These are phyloP conservation scores for Pteronura brasiliensis DNA, from an alignment of 2,113 vertebrate genomes.

Conservation along the genomic window DNA sequence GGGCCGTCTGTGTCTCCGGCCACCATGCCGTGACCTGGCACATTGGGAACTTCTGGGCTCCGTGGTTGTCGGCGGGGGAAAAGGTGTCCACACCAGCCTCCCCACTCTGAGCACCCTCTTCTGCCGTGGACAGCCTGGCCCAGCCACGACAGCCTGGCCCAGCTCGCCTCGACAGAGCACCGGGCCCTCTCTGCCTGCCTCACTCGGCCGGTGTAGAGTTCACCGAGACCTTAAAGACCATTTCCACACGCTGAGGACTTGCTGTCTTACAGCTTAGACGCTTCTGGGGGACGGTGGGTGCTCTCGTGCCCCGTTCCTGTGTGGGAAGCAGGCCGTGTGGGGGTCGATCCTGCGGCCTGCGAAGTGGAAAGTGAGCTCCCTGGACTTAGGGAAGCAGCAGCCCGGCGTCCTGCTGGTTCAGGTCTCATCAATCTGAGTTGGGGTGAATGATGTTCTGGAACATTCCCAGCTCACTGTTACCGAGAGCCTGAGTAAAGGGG, in stretches of 20 bases:
- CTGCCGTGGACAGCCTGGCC: neutral
- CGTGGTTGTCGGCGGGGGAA: no score
- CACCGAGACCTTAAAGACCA: neutral
- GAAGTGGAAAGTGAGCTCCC: neutral
- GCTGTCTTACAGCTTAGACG: neutral
- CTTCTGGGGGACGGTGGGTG: neutral
- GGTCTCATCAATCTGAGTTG: neutral
- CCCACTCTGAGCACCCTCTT: neutral
- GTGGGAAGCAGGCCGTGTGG: neutral
- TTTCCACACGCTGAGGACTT: neutral
- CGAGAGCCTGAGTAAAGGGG: neutral
- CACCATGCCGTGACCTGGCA: rapidly evolving
- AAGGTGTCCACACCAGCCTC: neutral
- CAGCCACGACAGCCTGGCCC: neutral
- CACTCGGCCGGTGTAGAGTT: neutral
- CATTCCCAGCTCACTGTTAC: neutral
- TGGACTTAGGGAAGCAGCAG: neutral
- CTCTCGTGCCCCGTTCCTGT: neutral
- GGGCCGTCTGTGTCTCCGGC: no score
- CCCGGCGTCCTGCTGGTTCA: neutral
- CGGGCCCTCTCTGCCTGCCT: neutral
- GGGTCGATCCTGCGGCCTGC: neutral
- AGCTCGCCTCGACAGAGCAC: rapidly evolving
- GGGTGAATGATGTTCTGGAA: neutral
- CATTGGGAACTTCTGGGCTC: neutral